Evolutionary conservation across 2,888 invertebrate species (phyloP).

Genomic region (Andrena minutula): DNA sequence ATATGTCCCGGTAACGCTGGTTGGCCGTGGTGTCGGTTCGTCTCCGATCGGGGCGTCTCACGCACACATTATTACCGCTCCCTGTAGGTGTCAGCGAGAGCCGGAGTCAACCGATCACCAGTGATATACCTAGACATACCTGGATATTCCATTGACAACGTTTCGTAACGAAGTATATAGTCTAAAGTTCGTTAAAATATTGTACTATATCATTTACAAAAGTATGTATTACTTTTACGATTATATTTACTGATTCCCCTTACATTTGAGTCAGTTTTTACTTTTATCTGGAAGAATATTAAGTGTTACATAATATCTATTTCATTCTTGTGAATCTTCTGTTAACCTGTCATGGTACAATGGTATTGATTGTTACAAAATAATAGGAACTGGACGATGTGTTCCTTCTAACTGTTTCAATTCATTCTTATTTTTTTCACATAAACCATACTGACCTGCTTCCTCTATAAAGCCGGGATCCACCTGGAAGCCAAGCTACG

Average conservation of each 20-base stretch:
- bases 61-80: too few species aligned
- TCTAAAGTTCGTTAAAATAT: slow-evolving; percentile 15
- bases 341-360: background rate
- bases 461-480: background rate
- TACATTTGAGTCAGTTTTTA: background rate
- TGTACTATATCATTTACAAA: slow-evolving; percentile 7
- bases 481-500: too few species aligned
- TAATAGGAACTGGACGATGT: background rate
- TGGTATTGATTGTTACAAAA: background rate
- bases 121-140: too few species aligned
- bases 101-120: too few species aligned
- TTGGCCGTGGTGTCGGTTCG: too few species aligned
- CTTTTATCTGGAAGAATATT: background rate
- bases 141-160: slow-evolving; percentile 23
- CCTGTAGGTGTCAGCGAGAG: too few species aligned
- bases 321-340: background rate
- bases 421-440: background rate
- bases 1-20: too few species aligned
- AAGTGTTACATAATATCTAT: slow-evolving; percentile 35
- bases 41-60: too few species aligned
- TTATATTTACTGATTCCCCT: background rate
- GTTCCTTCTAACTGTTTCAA: background rate
- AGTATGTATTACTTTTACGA: slow-evolving; percentile 18
- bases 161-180: background rate
- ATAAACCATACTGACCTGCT: background rate